A percentile compares a stretch with the other conserved stretches of the same genome.
phyloP scores from a whole-genome alignment of 2,113 vertebrate genomes.

The Perognathus longimembris region DNA sequence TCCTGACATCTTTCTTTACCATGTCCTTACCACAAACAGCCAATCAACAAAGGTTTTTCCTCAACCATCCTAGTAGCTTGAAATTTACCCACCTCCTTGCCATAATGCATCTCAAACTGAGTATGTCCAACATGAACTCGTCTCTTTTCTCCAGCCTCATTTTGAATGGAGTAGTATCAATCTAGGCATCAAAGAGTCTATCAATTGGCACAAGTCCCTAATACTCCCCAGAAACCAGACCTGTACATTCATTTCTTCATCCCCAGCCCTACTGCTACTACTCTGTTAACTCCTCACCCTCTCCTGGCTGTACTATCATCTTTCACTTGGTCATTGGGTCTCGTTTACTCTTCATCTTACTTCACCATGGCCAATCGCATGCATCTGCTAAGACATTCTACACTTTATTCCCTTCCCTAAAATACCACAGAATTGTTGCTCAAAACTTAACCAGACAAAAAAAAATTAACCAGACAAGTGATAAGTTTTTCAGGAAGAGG shows the following conservation, averaged over 20 bases:
- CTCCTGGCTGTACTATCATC: not conserved
- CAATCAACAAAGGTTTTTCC: not conserved
- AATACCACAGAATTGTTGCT: not conserved
- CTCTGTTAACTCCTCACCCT: not conserved
- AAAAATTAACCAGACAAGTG: not conserved
- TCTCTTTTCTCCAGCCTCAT: not conserved
- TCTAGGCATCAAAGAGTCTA: not conserved
- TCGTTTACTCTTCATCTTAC: not conserved
- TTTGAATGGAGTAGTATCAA: not conserved
- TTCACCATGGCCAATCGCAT: not conserved
- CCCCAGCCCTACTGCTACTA: not conserved
- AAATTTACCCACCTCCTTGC: not conserved
- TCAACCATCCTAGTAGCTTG: not conserved
- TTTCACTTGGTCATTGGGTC: not conserved
- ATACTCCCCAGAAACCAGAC: not conserved
- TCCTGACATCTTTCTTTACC: not conserved
- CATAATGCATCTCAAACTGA: not conserved
- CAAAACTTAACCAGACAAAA: not conserved
- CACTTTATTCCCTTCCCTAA: not conserved
- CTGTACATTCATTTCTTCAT: not conserved
- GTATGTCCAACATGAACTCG: not conserved
- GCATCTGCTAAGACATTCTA: not conserved
- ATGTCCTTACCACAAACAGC: not conserved
- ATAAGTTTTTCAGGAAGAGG: not conserved
- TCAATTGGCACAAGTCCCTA: no score